Conservation (phyloP, 1,140 invertebrate species). For the Trachymyrmex cornetzi region DNA sequence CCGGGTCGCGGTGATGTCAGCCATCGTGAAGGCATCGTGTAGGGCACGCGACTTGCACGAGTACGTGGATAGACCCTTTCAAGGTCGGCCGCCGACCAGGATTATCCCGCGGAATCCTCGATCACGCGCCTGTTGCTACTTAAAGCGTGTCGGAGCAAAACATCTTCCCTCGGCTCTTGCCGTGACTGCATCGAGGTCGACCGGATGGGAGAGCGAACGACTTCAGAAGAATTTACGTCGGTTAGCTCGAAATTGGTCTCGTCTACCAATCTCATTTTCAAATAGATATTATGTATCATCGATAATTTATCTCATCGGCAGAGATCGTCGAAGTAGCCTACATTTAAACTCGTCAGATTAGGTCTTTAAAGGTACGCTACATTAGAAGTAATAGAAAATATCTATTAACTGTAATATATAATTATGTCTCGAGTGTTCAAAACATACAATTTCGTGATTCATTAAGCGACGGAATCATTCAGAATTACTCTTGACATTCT, state of each 20-base stretch:
- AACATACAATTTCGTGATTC: slow-evolving; percentile 27
- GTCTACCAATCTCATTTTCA: slow-evolving; percentile 44
- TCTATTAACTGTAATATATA: slow-evolving; percentile 47
- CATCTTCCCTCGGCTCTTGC: slow-evolving; percentile 33
- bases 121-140: slow-evolving; percentile 67
- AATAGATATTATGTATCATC: slow-evolving; percentile 36
- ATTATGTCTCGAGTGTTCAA: slow-evolving; percentile 34
- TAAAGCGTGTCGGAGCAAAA: slow-evolving; percentile 67
- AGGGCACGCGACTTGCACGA: slow-evolving; percentile 74
- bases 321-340: not conserved
- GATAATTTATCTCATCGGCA: slow-evolving; percentile 39
- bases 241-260: slow-evolving; percentile 65
- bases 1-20: slow-evolving; percentile 58
- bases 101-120: slow-evolving; percentile 75
- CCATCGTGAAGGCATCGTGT: slow-evolving; percentile 36
- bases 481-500: not conserved
- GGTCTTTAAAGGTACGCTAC: not conserved
- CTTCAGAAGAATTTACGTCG: slow-evolving; percentile 69
- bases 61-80: slow-evolving; percentile 59
- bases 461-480: slow-evolving; percentile 26
- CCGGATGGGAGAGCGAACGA: slow-evolving; percentile 67
- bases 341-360: not conserved
- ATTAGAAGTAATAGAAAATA: slow-evolving; percentile 27
- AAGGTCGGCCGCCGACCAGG: slow-evolving; percentile 71
- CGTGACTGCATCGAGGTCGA: slow-evolving; percentile 65